Evolutionary conservation across 2,797 vertebrate genomes (phyloP).

Genomic region (Centropyge bicolor): DNA sequence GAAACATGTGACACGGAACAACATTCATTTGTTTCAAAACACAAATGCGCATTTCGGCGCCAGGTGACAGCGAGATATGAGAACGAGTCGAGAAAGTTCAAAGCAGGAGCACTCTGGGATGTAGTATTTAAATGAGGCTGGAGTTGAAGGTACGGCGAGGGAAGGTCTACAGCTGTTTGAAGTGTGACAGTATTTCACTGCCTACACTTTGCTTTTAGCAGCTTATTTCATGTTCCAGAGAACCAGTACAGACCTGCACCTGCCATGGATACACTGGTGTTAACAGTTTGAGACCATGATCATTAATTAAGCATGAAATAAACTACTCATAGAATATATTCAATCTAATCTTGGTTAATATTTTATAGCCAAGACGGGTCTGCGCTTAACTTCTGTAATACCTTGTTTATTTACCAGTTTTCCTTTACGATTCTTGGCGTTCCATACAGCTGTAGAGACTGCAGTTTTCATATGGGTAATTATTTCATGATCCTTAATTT

Average conservation of each 20-base stretch:
- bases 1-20: conserved; percentile 30
- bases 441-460: conserved; percentile 3
- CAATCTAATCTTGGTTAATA: background rate
- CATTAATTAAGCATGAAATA: conserved; percentile 24
- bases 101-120: conserved; percentile 37
- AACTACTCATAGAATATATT: background rate
- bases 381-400: background rate
- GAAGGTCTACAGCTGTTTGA: conserved; percentile 61
- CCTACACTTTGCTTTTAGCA: conserved; percentile 37
- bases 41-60: conserved; percentile 42
- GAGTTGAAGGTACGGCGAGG: conserved; percentile 32
- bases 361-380: background rate
- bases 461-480: conserved; percentile 5
- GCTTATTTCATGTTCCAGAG: conserved; percentile 44
- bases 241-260: conserved; percentile 12
- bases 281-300: conserved; percentile 24
- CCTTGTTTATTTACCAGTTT: background rate
- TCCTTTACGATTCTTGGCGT: background rate
- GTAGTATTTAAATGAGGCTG: conserved; percentile 61
- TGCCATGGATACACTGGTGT: conserved; percentile 4
- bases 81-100: conserved; percentile 50
- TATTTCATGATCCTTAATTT: conserved; percentile 32
- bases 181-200: conserved; percentile 47
- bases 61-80: conserved; percentile 51
- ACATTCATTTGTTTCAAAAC: conserved; percentile 56